Evolutionary conservation across 2,888 invertebrate genomes (phyloP).

Genomic region (Polymixis lichenea): DNA sequence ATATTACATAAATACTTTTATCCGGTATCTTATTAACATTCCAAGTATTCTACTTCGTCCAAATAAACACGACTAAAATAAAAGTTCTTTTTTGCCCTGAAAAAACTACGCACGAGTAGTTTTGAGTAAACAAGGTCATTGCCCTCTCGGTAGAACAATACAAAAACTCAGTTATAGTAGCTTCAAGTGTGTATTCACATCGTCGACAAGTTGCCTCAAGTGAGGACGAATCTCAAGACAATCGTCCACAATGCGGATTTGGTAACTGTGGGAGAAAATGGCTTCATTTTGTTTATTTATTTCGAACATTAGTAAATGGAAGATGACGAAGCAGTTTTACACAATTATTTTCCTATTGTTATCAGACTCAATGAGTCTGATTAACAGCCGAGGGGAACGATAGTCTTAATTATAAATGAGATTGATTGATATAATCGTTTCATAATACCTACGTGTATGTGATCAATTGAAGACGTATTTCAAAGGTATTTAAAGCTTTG

Average conservation of each 20-base stretch:
- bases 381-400: too few relatives aligned
- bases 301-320: background rate
- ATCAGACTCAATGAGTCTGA: too few relatives aligned
- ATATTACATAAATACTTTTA: background rate
- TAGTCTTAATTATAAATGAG: background rate
- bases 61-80: background rate
- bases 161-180: background rate
- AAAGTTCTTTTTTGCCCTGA: background rate
- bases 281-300: slow-evolving; percentile 9
- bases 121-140: slow-evolving; percentile 10
- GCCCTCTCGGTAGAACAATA: slow-evolving; percentile 18
- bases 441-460: background rate
- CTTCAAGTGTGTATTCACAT: slow-evolving; percentile 20
- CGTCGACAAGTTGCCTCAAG: slow-evolving; percentile 14
- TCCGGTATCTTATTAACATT: slow-evolving; percentile 20
- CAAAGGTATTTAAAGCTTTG: background rate
- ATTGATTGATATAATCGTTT: slow-evolving; percentile 1
- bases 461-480: background rate
- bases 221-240: background rate
- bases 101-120: slow-evolving; percentile 8
- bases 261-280: background rate
- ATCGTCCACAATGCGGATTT: slow-evolving; percentile 2
- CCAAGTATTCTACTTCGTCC: slow-evolving; percentile 1
- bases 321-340: slow-evolving; percentile 14
- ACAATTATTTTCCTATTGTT: too few relatives aligned